Evolutionary conservation across 2,888 invertebrate species (phyloP).

Genomic region (Xylocampa areola): DNA sequence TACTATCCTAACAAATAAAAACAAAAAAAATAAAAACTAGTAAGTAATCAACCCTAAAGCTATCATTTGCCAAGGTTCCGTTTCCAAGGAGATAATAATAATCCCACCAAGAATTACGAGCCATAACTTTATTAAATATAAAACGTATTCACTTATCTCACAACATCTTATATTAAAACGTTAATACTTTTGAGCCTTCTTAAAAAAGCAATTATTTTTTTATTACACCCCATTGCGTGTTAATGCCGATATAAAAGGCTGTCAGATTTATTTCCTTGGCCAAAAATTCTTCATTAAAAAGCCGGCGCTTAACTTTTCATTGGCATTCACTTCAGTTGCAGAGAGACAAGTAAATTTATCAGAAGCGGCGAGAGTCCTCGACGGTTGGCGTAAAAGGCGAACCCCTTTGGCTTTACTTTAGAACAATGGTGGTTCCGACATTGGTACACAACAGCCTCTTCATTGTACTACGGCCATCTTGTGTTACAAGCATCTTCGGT

Average conservation of each 20-base stretch:
- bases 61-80: conserved; percentile 37
- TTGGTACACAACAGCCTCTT: conserved; percentile 71
- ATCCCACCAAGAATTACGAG: conserved; percentile 49
- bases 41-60: conserved; percentile 11
- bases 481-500: conserved; percentile 56
- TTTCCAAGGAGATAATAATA: conserved; percentile 38
- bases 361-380: conserved; percentile 57
- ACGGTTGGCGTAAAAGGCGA: conserved; percentile 66
- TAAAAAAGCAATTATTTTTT: conserved; percentile 51
- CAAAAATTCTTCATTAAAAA: conserved; percentile 45
- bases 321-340: conserved; percentile 70
- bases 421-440: conserved; percentile 71
- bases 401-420: conserved; percentile 68
- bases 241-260: conserved; percentile 43
- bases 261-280: conserved; percentile 38
- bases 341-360: conserved; percentile 72
- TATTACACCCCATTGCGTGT: conserved; percentile 48
- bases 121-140: conserved; percentile 58
- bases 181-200: conserved; percentile 46
- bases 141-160: conserved; percentile 53
- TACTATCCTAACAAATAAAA: no score
- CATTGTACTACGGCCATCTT: conserved; percentile 70
- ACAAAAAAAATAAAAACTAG: conserved; percentile 1
- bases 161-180: conserved; percentile 50
- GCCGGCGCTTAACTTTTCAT: conserved; percentile 58